Evolutionary conservation across 2,797 vertebrate genomes (phyloP), one percentile per base, ranked within the genome.

Genomic region (Tiaroga cobitis): DNA sequence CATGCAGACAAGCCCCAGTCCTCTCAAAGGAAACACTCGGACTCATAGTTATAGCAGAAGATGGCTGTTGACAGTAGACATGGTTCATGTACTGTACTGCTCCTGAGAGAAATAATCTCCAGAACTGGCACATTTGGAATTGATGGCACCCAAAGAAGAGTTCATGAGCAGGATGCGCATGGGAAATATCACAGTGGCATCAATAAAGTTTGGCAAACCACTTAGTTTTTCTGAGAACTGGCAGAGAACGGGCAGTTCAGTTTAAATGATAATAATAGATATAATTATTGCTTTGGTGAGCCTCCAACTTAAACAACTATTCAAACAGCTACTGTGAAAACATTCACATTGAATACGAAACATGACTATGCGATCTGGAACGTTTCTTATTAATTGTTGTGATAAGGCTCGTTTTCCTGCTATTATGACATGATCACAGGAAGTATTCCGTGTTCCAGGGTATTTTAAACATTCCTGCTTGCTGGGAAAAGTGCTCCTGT

Each of bases 221-320:
- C 46, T 11, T 19, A 19, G 4, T 67, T 68, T 32, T n/a, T 75
- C 43, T 37, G 10, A 78, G 39, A 77, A 69, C n/a, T 68, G 81
- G 56, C 59, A 65, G 9, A 51, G 21, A 70, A 72, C 3, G 16
- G 26, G 41, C 51, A 74, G 19, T 77, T 65, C 2, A 4, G n/a
- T 49, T 73, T 54, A 77, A 86, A 69, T 70, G 4, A 37, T 21
- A 15, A n/a, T 83, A 80, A 49, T 61, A 59, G 39, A 67, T 19
- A 39, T 43, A 83, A 81, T 84, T 82, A 70, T 16, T 9, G 29
- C 19, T 67, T 72, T 84, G 78, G 74, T 79, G 16, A 26, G 39
- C 16, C 21, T 68, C 81, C 88, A 87, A 63, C 51, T 74, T 73
- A 74, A 84, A 81, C 39, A 86, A 76, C 37, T 73, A 39, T 41